phyloP scores from a whole-genome alignment of 2,113 vertebrate species.

The Plecturocebus donacophilus region DNA sequence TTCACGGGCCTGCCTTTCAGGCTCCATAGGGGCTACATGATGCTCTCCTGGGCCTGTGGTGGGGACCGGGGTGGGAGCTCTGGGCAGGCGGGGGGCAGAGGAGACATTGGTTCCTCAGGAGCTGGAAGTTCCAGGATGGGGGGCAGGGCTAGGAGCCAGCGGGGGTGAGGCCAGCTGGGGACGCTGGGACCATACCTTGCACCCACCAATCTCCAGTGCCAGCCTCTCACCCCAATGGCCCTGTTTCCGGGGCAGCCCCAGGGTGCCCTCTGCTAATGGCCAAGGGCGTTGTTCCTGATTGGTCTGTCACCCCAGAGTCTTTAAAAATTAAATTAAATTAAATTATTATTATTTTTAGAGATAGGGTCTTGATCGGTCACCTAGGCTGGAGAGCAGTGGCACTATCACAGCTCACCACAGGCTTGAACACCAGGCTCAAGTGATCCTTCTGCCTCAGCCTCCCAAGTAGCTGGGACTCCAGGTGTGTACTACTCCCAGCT shows the following conservation, averaged over 20 bases:
- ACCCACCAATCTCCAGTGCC: not conserved
- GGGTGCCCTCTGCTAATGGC: not conserved
- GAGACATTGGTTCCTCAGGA: not conserved
- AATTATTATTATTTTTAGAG: too few species aligned
- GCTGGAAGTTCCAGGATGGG: not conserved
- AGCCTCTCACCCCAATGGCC: not conserved
- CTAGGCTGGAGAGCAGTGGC: too few species aligned
- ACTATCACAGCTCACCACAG: too few species aligned
- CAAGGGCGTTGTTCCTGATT: not conserved
- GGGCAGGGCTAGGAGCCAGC: not conserved
- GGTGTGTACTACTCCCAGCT: rapidly evolving
- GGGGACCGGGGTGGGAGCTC: too few species aligned
- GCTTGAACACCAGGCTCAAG: too few species aligned
- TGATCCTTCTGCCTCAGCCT: too few species aligned
- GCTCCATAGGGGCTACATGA: not conserved
- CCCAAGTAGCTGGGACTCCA: too few species aligned
- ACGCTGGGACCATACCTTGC: rapidly evolving
- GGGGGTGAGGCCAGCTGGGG: rapidly evolving
- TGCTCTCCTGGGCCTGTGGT: not conserved
- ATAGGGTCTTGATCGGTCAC: too few species aligned
- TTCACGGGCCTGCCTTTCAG: not conserved
- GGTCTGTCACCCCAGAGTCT: not conserved
- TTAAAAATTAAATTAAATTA: too few species aligned
- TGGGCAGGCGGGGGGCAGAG: rapidly evolving
- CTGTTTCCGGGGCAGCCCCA: not conserved